Evolutionary conservation across 1,140 invertebrate genomes (phyloP).

Genomic region (Bradynema listronoti): DNA sequence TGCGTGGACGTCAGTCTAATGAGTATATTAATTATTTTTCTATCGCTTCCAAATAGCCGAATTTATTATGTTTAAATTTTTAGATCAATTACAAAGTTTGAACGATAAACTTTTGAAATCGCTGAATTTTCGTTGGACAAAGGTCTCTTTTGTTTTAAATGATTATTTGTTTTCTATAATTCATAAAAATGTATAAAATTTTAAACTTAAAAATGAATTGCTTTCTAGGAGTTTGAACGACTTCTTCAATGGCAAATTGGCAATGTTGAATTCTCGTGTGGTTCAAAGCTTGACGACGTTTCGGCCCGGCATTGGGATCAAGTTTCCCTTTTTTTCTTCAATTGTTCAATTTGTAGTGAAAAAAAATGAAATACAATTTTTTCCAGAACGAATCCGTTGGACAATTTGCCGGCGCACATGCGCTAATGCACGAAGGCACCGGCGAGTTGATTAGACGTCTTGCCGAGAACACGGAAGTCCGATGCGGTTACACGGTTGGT

Average conservation of each 20-base stretch:
- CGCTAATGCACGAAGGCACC: conserved; percentile 49
- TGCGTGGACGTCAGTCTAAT: conserved; percentile 54
- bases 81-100: conserved; percentile 17
- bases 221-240: conserved; percentile 56
- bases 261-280: conserved; percentile 61
- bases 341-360: no score
- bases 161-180: background rate
- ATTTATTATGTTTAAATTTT: conserved; percentile 11
- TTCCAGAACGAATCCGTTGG: conserved; percentile 59
- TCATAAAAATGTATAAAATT: no score
- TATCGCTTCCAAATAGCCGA: no score
- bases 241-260: conserved; percentile 60
- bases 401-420: conserved; percentile 59
- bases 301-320: conserved; percentile 58
- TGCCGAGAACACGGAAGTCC: conserved; percentile 57
- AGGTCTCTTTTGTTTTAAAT: background rate
- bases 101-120: conserved; percentile 17
- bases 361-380: conserved; percentile 1
- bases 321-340: background rate
- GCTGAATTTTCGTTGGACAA: conserved; percentile 13
- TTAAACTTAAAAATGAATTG: background rate
- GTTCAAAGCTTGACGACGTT: conserved; percentile 53
- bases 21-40: conserved; percentile 42
- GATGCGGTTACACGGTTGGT: conserved; percentile 32
- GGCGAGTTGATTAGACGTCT: conserved; percentile 42